A percentile compares a stretch with the other conserved stretches of the same genome.
Conservation (phyloP, 2,113 vertebrate genomes). For the Serilophus lunatus region DNA sequence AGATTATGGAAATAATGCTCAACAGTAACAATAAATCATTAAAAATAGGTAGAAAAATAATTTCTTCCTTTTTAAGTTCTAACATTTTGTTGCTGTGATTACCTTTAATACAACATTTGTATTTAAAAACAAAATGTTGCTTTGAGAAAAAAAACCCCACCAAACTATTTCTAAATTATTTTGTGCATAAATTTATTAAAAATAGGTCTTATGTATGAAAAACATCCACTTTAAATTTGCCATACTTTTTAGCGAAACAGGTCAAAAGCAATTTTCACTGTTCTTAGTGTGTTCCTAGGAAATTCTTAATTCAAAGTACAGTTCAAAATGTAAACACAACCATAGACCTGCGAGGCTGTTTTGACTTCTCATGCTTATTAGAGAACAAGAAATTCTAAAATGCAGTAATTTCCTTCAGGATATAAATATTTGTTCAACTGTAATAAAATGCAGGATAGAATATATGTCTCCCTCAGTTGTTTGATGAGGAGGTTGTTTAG, state of each 20-base stretch:
- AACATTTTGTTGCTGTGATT: neutral
- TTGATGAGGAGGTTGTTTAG: neutral
- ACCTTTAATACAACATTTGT: neutral
- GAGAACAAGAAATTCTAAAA: neutral
- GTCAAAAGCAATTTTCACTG: neutral
- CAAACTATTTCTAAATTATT: neutral
- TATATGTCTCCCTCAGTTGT: fast-evolving
- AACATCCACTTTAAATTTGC: neutral
- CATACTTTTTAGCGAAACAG: neutral
- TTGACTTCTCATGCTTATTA: neutral
- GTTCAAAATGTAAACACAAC: neutral
- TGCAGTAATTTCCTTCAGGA: neutral
- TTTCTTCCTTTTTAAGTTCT: neutral
- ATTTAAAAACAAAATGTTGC: neutral
- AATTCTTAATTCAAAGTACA: neutral
- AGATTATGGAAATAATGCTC: neutral
- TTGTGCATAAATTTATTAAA: neutral
- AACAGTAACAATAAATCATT: neutral
- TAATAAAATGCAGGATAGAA: neutral
- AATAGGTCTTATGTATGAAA: neutral
- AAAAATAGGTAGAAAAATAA: neutral
- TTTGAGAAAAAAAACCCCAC: neutral
- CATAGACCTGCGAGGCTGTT: neutral
- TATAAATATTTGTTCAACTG: neutral
- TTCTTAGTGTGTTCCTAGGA: neutral